Evolutionary conservation across 2,888 invertebrate genomes (phyloP).

Genomic region (Drosophila diplacantha): DNA sequence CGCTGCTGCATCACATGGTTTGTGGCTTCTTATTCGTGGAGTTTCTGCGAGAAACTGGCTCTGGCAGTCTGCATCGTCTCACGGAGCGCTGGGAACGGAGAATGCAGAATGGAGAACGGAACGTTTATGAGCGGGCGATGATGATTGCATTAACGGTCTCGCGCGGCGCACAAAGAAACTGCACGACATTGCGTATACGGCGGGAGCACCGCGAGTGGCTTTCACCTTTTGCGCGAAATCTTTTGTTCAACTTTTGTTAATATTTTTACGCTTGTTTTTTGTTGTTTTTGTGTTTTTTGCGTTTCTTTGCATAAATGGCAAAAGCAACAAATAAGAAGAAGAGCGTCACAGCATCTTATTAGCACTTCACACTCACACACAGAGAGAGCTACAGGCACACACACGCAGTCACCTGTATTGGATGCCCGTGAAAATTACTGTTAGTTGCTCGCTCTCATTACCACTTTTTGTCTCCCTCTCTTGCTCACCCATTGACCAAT

Average conservation of each 20-base stretch:
- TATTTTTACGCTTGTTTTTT: constrained; percentile 7
- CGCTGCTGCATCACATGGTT: constrained; percentile 63
- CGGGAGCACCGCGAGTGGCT: constrained; percentile 51
- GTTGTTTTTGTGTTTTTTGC: constrained; percentile 32
- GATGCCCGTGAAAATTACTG: constrained; percentile 69
- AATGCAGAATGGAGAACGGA: constrained; percentile 38
- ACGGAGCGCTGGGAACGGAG: constrained; percentile 49
- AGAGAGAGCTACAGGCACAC: constrained; percentile 1
- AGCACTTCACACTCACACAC: constrained; percentile 53
- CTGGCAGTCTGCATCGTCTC: constrained; percentile 51
- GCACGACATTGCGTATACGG: constrained; percentile 46
- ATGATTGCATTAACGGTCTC: constrained; percentile 53
- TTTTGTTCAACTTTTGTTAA: constrained; percentile 59
- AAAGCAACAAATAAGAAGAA: constrained; percentile 60
- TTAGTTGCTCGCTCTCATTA: constrained; percentile 41
- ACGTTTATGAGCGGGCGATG: constrained; percentile 36
- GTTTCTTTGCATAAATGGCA: constrained; percentile 69
- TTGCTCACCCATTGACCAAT: constrained; percentile 36
- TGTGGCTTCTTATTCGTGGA: constrained; percentile 44
- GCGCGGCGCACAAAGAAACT: constrained; percentile 39
- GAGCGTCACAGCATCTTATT: constrained; percentile 64
- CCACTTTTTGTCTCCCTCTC: constrained; percentile 21
- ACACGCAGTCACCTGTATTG: constrained; percentile 10
- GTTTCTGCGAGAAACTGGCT: constrained; percentile 26
- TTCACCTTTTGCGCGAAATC: constrained; percentile 66